Percentiles rank a stretch among this genome's conserved stretches.
Conservation (phyloP, 2,113 vertebrate genomes). For the Gobio gobio region DNA sequence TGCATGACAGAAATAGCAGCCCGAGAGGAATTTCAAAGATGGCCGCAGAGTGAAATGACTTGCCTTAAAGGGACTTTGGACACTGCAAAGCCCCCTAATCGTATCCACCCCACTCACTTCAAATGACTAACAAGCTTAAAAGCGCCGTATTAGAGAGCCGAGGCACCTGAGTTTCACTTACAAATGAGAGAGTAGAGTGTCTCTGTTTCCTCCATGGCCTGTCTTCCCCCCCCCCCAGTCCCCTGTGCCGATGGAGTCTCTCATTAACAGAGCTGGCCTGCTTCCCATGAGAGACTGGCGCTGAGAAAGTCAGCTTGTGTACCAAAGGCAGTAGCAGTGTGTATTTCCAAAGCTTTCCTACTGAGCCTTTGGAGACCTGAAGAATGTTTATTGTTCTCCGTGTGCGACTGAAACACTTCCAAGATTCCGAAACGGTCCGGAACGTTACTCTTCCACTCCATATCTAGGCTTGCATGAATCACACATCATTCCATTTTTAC, state of each 20-base stretch:
- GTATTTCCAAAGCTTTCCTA: constrained; percentile 27
- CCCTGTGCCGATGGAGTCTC: constrained; percentile 39
- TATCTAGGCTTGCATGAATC: constrained; percentile 9
- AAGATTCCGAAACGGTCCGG: constrained; percentile 33
- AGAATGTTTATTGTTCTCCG: constrained; percentile 44
- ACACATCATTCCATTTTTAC: not conserved
- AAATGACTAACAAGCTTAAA: constrained; percentile 23
- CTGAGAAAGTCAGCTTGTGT: constrained; percentile 39
- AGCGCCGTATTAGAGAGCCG: not conserved
- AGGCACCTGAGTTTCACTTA: constrained; percentile 36
- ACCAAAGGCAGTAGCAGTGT: constrained; percentile 49
- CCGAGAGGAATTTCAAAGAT: too few species aligned
- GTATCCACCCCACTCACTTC: not conserved
- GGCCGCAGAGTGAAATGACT: too few species aligned
- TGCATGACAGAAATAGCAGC: too few species aligned
- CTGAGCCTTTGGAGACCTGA: constrained; percentile 22
- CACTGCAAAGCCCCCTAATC: constrained; percentile 3
- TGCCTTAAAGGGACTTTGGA: not conserved
- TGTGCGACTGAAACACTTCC: constrained; percentile 38
- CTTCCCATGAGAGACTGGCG: constrained; percentile 21
- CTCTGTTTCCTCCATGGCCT: not conserved
- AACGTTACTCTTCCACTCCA: constrained; percentile 28
- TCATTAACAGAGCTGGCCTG: constrained; percentile 39
- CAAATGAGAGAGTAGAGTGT: constrained; percentile 45
- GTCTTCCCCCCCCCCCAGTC: not conserved